phyloP scores from a whole-genome alignment of 1,140 invertebrate species.

The Nasonia vitripennis region DNA sequence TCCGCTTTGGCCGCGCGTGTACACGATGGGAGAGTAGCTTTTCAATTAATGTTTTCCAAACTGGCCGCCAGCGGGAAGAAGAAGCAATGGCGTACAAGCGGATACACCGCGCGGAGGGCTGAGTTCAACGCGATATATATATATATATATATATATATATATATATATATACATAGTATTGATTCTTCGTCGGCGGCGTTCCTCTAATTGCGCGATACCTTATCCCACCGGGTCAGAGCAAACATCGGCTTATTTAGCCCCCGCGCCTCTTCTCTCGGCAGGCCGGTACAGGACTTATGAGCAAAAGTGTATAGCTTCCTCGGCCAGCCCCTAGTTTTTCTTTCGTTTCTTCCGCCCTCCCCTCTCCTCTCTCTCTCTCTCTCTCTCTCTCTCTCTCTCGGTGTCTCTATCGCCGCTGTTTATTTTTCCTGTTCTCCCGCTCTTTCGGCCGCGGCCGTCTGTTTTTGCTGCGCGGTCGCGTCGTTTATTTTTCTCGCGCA shows the following conservation, averaged over 20 bases:
- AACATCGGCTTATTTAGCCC: constrained; percentile 32
- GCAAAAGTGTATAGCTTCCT: constrained; percentile 16
- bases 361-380: not conserved
- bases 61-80: not conserved
- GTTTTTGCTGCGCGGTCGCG: not conserved
- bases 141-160: too few relatives aligned
- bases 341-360: not conserved
- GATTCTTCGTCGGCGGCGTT: constrained; percentile 6
- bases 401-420: not conserved
- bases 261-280: not conserved
- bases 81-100: not conserved
- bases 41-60: constrained; percentile 47
- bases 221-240: not conserved
- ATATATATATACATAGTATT: not conserved
- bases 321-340: not conserved
- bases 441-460: not conserved
- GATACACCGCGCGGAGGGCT: not conserved
- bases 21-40: not conserved
- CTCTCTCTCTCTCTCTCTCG: not conserved
- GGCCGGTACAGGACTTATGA: constrained; percentile 26
- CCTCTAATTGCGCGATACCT: constrained; percentile 29
- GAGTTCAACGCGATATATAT: not conserved
- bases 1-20: not conserved
- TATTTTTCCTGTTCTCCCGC: not conserved
- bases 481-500: not conserved